Conservation (phyloP, 1,140 invertebrate species). For the Patella vulgata region DNA sequence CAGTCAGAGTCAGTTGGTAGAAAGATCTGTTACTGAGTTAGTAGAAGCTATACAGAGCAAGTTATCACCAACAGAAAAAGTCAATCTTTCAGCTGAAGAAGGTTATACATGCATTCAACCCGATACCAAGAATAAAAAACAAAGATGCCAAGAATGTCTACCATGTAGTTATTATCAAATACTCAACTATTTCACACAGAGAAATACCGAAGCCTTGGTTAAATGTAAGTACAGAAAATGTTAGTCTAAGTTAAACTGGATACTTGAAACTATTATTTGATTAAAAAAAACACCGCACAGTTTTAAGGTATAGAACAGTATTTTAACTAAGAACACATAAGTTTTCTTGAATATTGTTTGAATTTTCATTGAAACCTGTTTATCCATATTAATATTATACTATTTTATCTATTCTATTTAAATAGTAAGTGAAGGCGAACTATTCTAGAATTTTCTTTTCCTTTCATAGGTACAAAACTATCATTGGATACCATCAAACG, state of each 20-base stretch:
- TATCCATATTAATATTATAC: too few species aligned
- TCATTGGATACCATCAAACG: conserved; percentile 66
- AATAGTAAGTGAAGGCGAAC: too few species aligned
- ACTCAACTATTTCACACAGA: conserved; percentile 64
- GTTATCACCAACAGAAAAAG: conserved; percentile 45
- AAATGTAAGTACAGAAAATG: conserved; percentile 64
- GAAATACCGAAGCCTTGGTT: conserved; percentile 66
- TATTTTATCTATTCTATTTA: too few species aligned
- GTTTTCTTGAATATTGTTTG: too few species aligned
- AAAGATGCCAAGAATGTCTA: conserved; percentile 63
- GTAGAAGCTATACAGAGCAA: conserved; percentile 75
- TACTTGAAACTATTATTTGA: too few species aligned
- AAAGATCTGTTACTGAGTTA: conserved; percentile 91
- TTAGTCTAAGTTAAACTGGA: too few species aligned
- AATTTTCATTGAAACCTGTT: too few species aligned
- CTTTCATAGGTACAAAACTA: conserved; percentile 59
- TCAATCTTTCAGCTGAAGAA: conserved; percentile 49
- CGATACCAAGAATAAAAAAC: conserved; percentile 60
- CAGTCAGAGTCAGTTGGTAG: conserved; percentile 86
- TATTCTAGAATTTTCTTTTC: too few species aligned
- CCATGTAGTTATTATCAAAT: conserved; percentile 62
- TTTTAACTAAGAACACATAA: too few species aligned
- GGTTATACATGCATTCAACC: conserved; percentile 50
- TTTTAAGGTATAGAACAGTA: too few species aligned
- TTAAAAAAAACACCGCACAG: too few species aligned